These are phyloP conservation scores for Chrysogorgia sp. DNA, from an alignment of 92 coral and sea anemone genomes.

Conservation along the genomic window DNA sequence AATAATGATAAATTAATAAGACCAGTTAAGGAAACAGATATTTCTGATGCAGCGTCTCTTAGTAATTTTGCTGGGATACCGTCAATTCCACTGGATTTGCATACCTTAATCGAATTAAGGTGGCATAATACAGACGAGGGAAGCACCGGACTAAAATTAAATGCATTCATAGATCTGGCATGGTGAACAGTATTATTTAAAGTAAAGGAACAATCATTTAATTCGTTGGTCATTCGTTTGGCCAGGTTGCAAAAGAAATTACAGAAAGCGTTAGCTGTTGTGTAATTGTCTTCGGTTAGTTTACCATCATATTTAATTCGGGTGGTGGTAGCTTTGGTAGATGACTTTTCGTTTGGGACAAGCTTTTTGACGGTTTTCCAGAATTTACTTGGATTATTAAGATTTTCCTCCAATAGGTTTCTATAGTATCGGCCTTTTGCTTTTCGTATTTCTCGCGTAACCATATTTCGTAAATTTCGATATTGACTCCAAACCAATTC, in stretches of 20 bases:
- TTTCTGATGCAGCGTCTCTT: slow-evolving; percentile 6
- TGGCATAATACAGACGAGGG: slow-evolving; percentile 19
- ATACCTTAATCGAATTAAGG: slow-evolving; percentile 12
- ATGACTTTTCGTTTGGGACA: slow-evolving; percentile 12
- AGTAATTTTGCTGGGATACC: not conserved
- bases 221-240: slow-evolving; percentile 13
- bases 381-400: too few species aligned
- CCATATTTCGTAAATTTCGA: slow-evolving; percentile 11
- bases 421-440: slow-evolving; percentile 18
- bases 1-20: too few species aligned
- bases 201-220: not conserved
- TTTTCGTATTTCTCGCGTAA: slow-evolving; percentile 15
- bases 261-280: slow-evolving; percentile 24
- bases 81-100: slow-evolving; percentile 16
- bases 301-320: slow-evolving; percentile 9
- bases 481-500: not conserved
- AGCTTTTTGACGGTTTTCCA: slow-evolving; percentile 3
- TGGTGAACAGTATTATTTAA: slow-evolving; percentile 5
- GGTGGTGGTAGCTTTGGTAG: slow-evolving; percentile 16
- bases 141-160: slow-evolving; percentile 15
- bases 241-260: slow-evolving; percentile 20
- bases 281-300: slow-evolving; percentile 19
- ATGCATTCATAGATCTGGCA: slow-evolving; percentile 13
- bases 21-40: too few species aligned
- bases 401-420: slow-evolving; percentile 3